A percentile compares a stretch with the other conserved stretches of the same genome.
Conservation (phyloP, 1,140 invertebrate genomes). For the Meloidogyne floridensis region DNA sequence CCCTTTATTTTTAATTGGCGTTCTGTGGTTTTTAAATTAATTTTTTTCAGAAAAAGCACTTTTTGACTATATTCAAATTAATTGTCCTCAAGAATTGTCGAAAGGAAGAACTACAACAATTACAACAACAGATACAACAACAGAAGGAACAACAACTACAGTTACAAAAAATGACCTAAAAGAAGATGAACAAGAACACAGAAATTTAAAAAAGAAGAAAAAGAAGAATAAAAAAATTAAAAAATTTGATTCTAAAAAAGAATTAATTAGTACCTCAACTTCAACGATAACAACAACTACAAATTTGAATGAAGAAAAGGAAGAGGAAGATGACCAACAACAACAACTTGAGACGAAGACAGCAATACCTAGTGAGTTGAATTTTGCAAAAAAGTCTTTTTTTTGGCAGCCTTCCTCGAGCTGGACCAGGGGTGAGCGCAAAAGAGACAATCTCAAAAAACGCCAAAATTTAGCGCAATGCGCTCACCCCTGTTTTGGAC, state of each 20-base stretch:
- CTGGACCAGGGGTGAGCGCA: too few species aligned
- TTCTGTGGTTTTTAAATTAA: too few species aligned
- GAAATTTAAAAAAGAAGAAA: background rate
- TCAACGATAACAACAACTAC: background rate
- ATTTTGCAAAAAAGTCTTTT: background rate
- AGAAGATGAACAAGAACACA: background rate
- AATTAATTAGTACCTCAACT: background rate
- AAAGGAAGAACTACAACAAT: slow-evolving; percentile 12
- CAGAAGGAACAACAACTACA: background rate
- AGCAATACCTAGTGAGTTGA: background rate
- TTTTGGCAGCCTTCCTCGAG: too few species aligned
- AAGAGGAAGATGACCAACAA: background rate
- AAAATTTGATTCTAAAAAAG: background rate
- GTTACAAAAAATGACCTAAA: background rate
- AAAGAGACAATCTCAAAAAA: too few species aligned
- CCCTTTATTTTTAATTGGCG: too few species aligned
- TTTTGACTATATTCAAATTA: slow-evolving; percentile 45
- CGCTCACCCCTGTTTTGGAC: too few species aligned
- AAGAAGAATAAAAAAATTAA: background rate
- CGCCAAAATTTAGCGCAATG: too few species aligned
- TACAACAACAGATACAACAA: slow-evolving; percentile 14
- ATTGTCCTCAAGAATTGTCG: background rate
- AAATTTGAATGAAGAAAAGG: background rate
- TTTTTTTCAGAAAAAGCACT: slow-evolving; percentile 41
- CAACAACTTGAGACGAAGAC: background rate